These are phyloP conservation scores for Perognathus longimembris DNA, from an alignment of 2,113 vertebrate genomes.

Conservation along the genomic window DNA sequence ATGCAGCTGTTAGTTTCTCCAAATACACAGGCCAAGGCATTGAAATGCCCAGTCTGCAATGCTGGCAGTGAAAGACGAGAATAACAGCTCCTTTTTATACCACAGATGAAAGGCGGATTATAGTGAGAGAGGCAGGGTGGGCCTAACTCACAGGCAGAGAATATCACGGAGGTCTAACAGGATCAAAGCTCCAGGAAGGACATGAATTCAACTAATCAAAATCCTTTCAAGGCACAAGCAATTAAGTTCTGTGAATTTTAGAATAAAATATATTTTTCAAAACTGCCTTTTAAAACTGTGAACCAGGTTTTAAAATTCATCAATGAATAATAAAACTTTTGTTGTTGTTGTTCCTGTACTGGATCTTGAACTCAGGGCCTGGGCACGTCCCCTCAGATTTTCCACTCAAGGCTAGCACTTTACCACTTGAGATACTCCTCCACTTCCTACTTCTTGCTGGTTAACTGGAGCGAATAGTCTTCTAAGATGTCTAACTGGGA, in stretches of 20 bases:
- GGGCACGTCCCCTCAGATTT: no score
- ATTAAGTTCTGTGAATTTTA: slow-evolving; percentile 19
- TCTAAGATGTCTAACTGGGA: no score
- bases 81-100: slow-evolving; percentile 62
- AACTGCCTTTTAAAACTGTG: slow-evolving; percentile 43
- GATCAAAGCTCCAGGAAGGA: not conserved
- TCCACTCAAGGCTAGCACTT: no score
- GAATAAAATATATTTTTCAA: slow-evolving; percentile 10
- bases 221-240: not conserved
- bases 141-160: not conserved
- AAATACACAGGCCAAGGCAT: slow-evolving; percentile 61
- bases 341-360: no score
- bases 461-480: no score
- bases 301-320: not conserved
- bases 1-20: slow-evolving; percentile 71
- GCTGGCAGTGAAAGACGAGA: slow-evolving; percentile 54
- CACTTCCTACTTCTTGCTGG: no score
- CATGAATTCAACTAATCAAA: not conserved
- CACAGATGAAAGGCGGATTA: slow-evolving; percentile 56
- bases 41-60: not conserved
- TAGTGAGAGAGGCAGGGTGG: not conserved
- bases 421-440: no score
- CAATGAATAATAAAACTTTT: not conserved
- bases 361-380: no score
- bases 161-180: not conserved